Evolutionary conservation across 2,888 invertebrate species (phyloP), one percentile per base, ranked within the genome.

Genomic region (Trypoxylon attenuatum): DNA sequence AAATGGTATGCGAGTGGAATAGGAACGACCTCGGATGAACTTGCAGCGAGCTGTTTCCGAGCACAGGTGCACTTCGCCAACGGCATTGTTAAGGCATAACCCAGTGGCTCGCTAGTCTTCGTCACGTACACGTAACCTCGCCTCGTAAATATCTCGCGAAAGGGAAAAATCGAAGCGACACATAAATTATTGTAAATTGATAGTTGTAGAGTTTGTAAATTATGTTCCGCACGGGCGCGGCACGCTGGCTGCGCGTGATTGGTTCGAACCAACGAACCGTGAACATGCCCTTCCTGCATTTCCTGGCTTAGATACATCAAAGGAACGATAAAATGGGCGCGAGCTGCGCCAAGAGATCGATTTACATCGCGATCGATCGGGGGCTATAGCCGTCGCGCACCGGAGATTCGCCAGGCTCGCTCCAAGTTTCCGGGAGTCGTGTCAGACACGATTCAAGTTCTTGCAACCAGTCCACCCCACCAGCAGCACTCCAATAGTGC

Each of bases 241-340:
- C n/a, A 38, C 51, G 39, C 52, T 13, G 3, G 33, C 18, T 18
- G 52, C 63, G 57, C 54, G 54, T 46, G 68, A 73, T 76, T 69
- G 68, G 52, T 51, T 49, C 41, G 39, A 38, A 16, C 41, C 71
- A 75, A 52, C 69, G 71, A 75, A 71, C 75, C 76, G 71, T 76
- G 70, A 79, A 78, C 67, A 21, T 51, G 57, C 73, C 62, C 63
- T 69, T 62, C 61, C 56, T 47, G 68, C 66, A 65, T 76, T 79
- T 74, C 74, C 73, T 73, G 67, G 49, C 42, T 53, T 18, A 13
- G 65, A 51, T 53, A 61, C 76, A 71, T 78, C 76, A 73, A 77
- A 78, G 73, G 67, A 71, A 71, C 55, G 67, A 71, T 70, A 78
- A 77, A 79, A 78, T 70, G 21, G 27, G 42, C 39, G 38, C 45